These are phyloP conservation scores for Sphecodes monilicornis DNA, from an alignment of 2,888 invertebrate species.

Conservation along the genomic window DNA sequence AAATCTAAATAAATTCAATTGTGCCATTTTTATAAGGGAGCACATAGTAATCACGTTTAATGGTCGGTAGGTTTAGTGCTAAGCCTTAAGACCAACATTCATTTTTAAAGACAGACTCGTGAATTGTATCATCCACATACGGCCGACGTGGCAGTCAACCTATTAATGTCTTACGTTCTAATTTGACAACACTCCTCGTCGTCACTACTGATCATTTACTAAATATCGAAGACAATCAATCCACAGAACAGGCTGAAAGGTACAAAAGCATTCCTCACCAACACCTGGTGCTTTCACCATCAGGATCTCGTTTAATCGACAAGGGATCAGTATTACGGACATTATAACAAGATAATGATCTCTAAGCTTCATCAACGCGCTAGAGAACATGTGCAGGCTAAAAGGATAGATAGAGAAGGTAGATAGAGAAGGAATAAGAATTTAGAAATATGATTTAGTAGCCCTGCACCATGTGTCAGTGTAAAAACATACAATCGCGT, in stretches of 20 bases:
- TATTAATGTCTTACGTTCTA: background rate
- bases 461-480: background rate
- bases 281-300: background rate
- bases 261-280: background rate
- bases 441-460: conserved; percentile 26
- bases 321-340: background rate
- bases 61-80: too few relatives aligned
- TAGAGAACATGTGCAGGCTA: background rate
- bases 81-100: too few relatives aligned
- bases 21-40: too few relatives aligned
- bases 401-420: background rate
- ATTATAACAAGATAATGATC: background rate
- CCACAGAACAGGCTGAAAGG: background rate
- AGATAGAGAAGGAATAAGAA: background rate
- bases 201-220: background rate
- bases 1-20: too few relatives aligned
- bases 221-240: background rate
- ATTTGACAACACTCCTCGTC: background rate
- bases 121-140: background rate
- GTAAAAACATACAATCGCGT: conserved; percentile 66
- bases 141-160: background rate
- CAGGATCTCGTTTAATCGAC: background rate
- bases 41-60: too few relatives aligned
- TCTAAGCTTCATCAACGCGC: background rate
- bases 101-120: background rate